Evolutionary conservation across 2,888 invertebrate genomes (phyloP), one percentile per base, ranked within the genome.

Genomic region (Cactoblastis cactorum): DNA sequence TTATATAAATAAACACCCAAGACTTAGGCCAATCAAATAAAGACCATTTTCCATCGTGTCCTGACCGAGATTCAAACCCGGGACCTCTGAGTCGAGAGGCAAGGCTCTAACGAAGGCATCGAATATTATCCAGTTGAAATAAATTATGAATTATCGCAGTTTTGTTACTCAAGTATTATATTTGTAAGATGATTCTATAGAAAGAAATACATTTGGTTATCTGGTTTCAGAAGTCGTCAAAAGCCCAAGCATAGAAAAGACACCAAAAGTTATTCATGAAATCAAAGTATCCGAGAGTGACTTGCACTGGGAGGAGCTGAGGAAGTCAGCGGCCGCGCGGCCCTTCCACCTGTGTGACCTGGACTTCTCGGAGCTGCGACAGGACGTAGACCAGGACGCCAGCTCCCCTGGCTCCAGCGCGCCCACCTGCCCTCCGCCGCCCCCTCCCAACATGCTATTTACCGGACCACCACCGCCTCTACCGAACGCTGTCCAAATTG

Each of bases 341-440:
- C 94, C 95, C 56, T 89, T 96, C 74, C 93, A 95, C 58, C 91
- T 97, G 45, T 97, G 98, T 77, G 98, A 99, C 83, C 91, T 99
- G 70, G 99, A 99, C 83, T 99, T 99, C 82, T 97, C 97, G 9
- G 98, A 99, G 81, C 91, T 99, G 49, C 93, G 92, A 47, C 93
- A 93, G 32, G 96, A 96, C 50, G 98, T 98, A 61, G 98, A 98
- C 74, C 93, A 94, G 51, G 96, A 96, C 70, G 91, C 94, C 53
- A 76, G 93, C 41, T 93, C 93, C 1, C 94, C 95, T 0, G 91
- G 93, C 8, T 91, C 92, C 3, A 90, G 92, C 6, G 82, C 92
- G 1, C 92, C 92, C 33, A 94, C 93, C 9, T 91, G 94, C 9
- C 95, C 95, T 0, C 95, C 96, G 0, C 96, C 96, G 0, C 96